Evolutionary conservation across 2,113 vertebrate genomes (phyloP), one percentile per base, ranked within the genome.

Genomic region (Gallinago media): DNA sequence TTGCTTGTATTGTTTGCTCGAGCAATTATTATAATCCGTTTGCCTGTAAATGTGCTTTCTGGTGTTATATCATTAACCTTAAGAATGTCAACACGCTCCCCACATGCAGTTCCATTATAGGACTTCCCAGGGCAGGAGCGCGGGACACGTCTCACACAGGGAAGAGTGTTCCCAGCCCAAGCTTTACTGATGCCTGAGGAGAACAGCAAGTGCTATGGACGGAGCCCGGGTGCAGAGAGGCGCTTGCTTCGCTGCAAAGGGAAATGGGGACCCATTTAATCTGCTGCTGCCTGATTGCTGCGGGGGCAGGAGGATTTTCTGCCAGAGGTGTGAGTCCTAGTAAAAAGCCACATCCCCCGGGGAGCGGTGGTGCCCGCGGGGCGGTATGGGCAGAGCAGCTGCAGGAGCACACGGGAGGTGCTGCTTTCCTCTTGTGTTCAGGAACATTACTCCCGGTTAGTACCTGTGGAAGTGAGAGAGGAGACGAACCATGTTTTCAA

Each of bases 71-170:
- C 63, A 68, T 94, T 92, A 89, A 76, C 65, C 4, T 6, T 58
- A 74, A 34, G 68, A 74, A 82, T 54, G 74, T 49, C 77, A 58
- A 47, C 15, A 1, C 82, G 81, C 62, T 91, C 59, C 44, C 50
- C 29, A 1, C 50, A 23, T 52, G 67, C 0, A 0, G 29, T 85
- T 80, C 59, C 77, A 15, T 80, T 73, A 34, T 34, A 22, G 1
- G 9, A 2, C 50, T 56, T 8, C 23, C 34, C n/a, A 29, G 79
- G 58, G 16, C 76, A 52, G 73, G 59, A 56, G 61, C 2, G 0
- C 2, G 3, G 78, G 36, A 50, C 32, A 4, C 1, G 0, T 44
- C 0, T 2, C 44, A 7, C 3, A 16, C 10, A 0, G 32, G 58
- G 23, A 63, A 49, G 32, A 79, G 14, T 9, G 14, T 72, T 70